phyloP scores from a whole-genome alignment of 2,113 vertebrate species.

The Hypocryptadius cinnamomeus region DNA sequence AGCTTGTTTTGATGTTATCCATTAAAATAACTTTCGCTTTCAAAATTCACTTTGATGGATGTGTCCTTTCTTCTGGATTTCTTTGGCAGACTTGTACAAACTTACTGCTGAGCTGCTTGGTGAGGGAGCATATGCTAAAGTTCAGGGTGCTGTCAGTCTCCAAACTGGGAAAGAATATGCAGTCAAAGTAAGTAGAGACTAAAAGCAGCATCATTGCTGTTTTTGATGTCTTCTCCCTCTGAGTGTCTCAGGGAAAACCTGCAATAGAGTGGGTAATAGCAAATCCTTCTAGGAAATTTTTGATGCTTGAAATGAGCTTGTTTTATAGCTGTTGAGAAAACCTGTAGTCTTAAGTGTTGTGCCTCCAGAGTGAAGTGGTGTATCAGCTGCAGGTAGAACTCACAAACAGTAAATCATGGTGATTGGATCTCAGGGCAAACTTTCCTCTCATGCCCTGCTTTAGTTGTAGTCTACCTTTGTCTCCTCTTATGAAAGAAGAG shows the following conservation, averaged over 20 bases:
- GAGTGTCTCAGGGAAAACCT: not conserved
- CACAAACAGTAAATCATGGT: not conserved
- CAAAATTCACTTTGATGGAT: not conserved
- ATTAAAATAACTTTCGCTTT: not conserved
- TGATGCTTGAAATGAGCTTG: not conserved
- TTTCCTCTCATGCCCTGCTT: not conserved
- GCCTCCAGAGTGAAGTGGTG: not conserved
- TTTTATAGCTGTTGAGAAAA: not conserved
- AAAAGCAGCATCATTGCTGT: not conserved
- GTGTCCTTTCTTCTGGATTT: slow-evolving; percentile 4
- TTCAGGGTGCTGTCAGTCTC: slow-evolving; percentile 88
- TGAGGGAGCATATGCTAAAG: slow-evolving; percentile 91
- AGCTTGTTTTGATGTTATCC: not conserved
- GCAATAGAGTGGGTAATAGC: not conserved
- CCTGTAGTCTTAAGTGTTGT: not conserved
- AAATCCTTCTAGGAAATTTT: not conserved
- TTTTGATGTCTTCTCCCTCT: not conserved
- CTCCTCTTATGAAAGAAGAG: not conserved
- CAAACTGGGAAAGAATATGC: slow-evolving; percentile 91
- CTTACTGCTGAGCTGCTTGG: slow-evolving; percentile 91
- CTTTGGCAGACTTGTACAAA: slow-evolving; percentile 83
- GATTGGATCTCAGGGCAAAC: not conserved
- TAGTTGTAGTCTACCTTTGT: not conserved
- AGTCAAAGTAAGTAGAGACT: slow-evolving; percentile 80
- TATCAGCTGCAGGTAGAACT: not conserved